Conservation (phyloP, 2,888 invertebrate species). For the Mactromeris polynyma region DNA sequence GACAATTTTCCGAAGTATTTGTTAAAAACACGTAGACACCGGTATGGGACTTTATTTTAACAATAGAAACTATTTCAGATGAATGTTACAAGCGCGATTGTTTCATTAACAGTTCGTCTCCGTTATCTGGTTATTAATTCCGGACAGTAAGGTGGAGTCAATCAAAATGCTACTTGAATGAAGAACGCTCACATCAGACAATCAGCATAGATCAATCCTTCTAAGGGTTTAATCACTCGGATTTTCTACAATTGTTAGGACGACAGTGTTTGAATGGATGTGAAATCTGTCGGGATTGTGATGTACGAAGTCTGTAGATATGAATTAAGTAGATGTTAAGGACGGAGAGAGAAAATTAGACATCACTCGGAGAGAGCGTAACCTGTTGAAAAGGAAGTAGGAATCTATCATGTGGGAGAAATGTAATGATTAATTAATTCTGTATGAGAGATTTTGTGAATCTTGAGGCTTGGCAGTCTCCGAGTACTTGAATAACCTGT, state of each 20-base stretch:
- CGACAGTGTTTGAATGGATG: slow-evolving; percentile 28
- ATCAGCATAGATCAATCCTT: slow-evolving; percentile 51
- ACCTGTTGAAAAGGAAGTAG: slow-evolving; percentile 8
- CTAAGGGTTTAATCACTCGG: slow-evolving; percentile 43
- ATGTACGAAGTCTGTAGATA: slow-evolving; percentile 39
- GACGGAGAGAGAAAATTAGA: slow-evolving; percentile 22
- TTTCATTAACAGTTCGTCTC: slow-evolving; percentile 33
- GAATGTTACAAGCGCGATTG: slow-evolving; percentile 36
- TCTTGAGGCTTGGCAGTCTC: not conserved
- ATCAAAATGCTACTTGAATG: slow-evolving; percentile 38
- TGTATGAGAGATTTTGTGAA: not conserved
- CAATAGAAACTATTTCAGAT: slow-evolving; percentile 44
- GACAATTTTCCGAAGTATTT: slow-evolving; percentile 36
- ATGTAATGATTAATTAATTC: not conserved
- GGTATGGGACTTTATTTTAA: slow-evolving; percentile 27
- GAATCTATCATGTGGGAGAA: not conserved
- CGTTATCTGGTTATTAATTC: slow-evolving; percentile 54
- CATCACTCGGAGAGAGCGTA: not conserved
- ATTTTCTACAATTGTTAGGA: slow-evolving; percentile 46
- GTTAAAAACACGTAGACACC: slow-evolving; percentile 39
- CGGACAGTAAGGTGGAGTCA: slow-evolving; percentile 41
- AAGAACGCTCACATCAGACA: slow-evolving; percentile 40
- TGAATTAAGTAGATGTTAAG: slow-evolving; percentile 32
- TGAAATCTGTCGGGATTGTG: slow-evolving; percentile 44
- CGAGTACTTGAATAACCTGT: not conserved